These are phyloP conservation scores for Parus major DNA, from an alignment of 2,113 vertebrate species.

Conservation along the genomic window DNA sequence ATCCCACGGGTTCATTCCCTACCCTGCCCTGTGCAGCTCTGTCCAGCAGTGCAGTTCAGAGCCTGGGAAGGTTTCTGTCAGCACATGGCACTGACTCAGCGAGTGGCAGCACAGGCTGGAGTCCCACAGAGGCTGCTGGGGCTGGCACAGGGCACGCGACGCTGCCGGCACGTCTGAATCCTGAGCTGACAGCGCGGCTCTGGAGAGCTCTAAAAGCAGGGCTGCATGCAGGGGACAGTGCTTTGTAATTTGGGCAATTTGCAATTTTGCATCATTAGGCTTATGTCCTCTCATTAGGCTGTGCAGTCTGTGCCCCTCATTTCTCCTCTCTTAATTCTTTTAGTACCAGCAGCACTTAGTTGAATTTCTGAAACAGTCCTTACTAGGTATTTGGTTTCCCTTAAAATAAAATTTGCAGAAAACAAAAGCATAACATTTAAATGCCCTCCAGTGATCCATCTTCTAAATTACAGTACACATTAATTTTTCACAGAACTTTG, in stretches of 20 bases:
- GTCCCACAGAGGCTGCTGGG: background rate
- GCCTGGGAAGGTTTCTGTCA: background rate
- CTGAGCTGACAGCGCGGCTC: background rate
- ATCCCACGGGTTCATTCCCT: background rate
- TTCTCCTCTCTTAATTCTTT: background rate
- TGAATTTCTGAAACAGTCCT: background rate
- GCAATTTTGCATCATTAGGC: background rate
- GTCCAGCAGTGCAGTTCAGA: background rate
- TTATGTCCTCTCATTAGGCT: background rate
- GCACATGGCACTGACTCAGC: background rate
- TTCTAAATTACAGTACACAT: conserved; percentile 21
- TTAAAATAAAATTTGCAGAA: conserved; percentile 22
- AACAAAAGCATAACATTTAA: conserved; percentile 8
- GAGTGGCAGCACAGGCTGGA: accelerated
- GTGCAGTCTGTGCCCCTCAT: background rate
- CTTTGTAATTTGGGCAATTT: background rate
- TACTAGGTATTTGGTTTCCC: background rate
- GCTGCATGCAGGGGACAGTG: background rate
- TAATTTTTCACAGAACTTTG: conserved; percentile 27
- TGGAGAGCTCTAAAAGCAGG: background rate
- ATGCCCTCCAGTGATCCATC: background rate
- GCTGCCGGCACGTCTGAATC: background rate
- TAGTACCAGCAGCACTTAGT: background rate
- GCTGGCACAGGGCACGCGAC: background rate
- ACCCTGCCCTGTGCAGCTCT: background rate